phyloP scores from a whole-genome alignment of 2,797 vertebrate species.

The Semotilus atromaculatus region DNA sequence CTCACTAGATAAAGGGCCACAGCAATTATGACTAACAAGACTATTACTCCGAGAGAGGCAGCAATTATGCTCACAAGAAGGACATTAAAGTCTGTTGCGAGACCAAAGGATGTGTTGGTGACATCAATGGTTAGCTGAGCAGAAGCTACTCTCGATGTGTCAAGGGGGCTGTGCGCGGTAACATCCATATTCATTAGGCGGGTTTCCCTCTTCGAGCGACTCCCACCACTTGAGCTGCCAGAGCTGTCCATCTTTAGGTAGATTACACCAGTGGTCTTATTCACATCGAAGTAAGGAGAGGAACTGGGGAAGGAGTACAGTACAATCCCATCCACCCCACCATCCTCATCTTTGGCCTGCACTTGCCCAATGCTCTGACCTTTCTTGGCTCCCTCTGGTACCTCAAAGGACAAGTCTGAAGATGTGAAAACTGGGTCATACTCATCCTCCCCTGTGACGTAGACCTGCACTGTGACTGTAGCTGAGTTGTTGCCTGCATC shows the following conservation, averaged over 20 bases:
- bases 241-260: slow-evolving; percentile 89
- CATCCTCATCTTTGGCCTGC: slow-evolving; percentile 91
- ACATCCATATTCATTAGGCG: slow-evolving; percentile 90
- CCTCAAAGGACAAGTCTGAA: slow-evolving; percentile 86
- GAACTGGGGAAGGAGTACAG: slow-evolving; percentile 86
- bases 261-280: slow-evolving; percentile 90
- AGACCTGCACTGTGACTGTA: slow-evolving; percentile 91
- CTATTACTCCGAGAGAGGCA: slow-evolving; percentile 88
- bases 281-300: slow-evolving; percentile 91
- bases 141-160: slow-evolving; percentile 83
- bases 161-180: slow-evolving; percentile 88
- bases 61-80: slow-evolving; percentile 91
- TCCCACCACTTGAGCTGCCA: slow-evolving; percentile 71
- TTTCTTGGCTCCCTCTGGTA: slow-evolving; percentile 89
- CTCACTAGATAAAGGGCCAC: slow-evolving; percentile 89
- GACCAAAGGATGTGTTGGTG: slow-evolving; percentile 91
- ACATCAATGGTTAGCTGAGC: slow-evolving; percentile 88
- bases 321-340: slow-evolving; percentile 91
- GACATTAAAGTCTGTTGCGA: slow-evolving; percentile 88
- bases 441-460: slow-evolving; percentile 93
- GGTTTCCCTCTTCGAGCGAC: slow-evolving; percentile 83
- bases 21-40: slow-evolving; percentile 90
- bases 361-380: slow-evolving; percentile 92
- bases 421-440: slow-evolving; percentile 92
- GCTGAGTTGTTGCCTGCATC: slow-evolving; percentile 94